These are phyloP conservation scores for Parascotia fuliginaria DNA, from an alignment of 2,888 invertebrate genomes.

Conservation along the genomic window DNA sequence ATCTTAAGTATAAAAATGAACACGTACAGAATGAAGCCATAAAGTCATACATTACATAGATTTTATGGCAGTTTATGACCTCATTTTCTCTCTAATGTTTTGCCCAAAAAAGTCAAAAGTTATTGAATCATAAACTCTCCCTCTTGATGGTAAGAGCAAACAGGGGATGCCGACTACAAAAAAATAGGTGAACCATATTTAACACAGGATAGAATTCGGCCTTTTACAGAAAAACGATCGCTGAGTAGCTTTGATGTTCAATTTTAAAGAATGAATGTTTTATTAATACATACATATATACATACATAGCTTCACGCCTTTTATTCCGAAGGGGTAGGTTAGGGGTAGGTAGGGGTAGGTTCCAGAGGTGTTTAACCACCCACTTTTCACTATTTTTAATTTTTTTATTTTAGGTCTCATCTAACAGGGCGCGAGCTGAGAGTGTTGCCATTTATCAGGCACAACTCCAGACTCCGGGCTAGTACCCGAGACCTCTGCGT, in stretches of 20 bases:
- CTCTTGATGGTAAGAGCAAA: background rate
- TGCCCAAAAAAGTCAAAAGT: background rate
- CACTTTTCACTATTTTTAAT: no score
- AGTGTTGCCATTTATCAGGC: no score
- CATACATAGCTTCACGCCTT: no score
- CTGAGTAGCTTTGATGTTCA: background rate
- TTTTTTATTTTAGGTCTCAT: no score
- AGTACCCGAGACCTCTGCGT: no score
- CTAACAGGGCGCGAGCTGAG: no score
- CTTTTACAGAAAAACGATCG: background rate
- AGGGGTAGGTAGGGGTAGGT: no score
- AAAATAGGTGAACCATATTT: background rate
- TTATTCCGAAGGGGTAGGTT: no score
- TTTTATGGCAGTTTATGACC: background rate
- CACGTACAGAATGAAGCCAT: background rate
- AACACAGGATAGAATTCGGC: background rate
- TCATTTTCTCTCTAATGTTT: background rate
- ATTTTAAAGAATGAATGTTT: no score
- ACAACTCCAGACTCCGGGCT: no score
- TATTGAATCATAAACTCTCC: constrained; percentile 1
- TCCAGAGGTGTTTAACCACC: no score
- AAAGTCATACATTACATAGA: background rate
- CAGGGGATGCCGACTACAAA: background rate
- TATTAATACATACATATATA: no score
- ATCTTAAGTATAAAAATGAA: background rate